Evolutionary conservation across 2,797 vertebrate species (phyloP).

Genomic region (Miichthys miiuy): DNA sequence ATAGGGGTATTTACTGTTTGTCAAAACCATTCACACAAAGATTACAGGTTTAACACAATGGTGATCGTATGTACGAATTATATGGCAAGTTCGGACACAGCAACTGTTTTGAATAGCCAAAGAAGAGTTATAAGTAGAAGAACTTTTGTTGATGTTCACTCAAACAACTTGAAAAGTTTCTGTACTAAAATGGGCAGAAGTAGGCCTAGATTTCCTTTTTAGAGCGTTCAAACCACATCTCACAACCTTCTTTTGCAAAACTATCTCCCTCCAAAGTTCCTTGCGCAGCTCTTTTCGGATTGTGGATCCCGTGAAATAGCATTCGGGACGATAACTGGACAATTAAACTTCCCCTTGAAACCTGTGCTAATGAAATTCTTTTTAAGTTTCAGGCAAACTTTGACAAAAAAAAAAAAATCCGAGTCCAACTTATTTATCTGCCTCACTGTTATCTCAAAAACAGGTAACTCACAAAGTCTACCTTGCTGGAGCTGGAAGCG

Average conservation of each 20-base stretch:
- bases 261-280: background rate
- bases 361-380: background rate
- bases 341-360: background rate
- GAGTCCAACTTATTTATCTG: slow-evolving; percentile 7
- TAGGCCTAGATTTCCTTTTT: too few relatives aligned
- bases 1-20: too few relatives aligned
- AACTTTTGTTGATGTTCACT: too few relatives aligned
- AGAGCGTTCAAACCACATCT: background rate
- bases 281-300: background rate
- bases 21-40: too few relatives aligned
- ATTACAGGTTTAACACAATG: background rate
- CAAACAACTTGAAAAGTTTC: too few relatives aligned
- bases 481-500: slow-evolving; percentile 1
- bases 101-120: too few relatives aligned
- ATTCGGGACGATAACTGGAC: background rate
- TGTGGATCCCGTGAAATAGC: background rate
- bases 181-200: too few relatives aligned
- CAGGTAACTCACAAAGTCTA: background rate
- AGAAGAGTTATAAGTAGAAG: too few relatives aligned
- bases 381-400: background rate
- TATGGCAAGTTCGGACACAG: too few relatives aligned
- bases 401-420: background rate
- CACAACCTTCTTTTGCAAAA: background rate
- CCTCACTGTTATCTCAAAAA: slow-evolving; percentile 34
- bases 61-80: background rate